Evolutionary conservation across 2,113 vertebrate species (phyloP).

Genomic region (Nicator chloris): DNA sequence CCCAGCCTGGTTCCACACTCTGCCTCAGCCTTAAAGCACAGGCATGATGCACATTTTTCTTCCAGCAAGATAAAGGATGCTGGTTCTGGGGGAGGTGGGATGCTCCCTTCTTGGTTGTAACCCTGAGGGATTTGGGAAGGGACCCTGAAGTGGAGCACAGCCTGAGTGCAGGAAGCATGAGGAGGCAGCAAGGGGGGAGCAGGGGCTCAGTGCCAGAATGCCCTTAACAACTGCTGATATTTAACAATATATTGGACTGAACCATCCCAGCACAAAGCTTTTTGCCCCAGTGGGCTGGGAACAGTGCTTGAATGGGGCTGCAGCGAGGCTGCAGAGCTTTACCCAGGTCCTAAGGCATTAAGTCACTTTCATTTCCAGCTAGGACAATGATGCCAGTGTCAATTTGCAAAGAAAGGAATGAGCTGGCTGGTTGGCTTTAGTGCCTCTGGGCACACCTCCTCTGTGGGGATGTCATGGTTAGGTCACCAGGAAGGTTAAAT

Average conservation of each 20-base stretch:
- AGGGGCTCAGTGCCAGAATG: not conserved
- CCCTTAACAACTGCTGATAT: not conserved
- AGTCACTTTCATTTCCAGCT: not conserved
- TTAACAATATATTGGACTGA: not conserved
- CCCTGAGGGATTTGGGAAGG: not conserved
- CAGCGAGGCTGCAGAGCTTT: not conserved
- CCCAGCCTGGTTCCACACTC: not conserved
- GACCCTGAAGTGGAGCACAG: not conserved
- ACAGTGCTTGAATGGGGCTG: not conserved
- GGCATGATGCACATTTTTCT: rapidly evolving
- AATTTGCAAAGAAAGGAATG: not conserved
- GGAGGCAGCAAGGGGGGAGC: not conserved
- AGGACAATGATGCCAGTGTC: not conserved
- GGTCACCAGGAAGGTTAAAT: not conserved
- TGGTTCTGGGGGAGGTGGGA: not conserved
- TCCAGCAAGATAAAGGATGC: not conserved
- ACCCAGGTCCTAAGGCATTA: not conserved
- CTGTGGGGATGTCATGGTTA: not conserved
- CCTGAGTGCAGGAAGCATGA: not conserved
- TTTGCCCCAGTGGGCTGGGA: not conserved
- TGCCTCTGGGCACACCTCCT: rapidly evolving
- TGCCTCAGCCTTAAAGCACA: not conserved
- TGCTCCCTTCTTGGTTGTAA: not conserved
- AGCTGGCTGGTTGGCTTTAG: not conserved
- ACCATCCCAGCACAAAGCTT: not conserved